Conservation (phyloP, 2,888 invertebrate genomes). For the Drosophila conformis region DNA sequence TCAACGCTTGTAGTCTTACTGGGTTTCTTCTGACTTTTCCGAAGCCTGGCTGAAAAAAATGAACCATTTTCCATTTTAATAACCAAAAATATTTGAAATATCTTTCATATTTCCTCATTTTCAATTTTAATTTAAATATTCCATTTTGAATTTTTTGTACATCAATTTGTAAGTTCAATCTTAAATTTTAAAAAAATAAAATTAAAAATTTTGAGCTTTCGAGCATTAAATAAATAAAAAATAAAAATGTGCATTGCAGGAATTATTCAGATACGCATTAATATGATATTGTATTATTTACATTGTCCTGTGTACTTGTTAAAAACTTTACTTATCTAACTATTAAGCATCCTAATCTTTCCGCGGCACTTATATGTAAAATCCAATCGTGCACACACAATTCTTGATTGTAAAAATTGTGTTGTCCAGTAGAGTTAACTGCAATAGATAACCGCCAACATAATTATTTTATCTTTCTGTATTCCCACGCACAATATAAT, state of each 20-base stretch:
- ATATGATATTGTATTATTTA: not conserved
- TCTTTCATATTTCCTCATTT: not conserved
- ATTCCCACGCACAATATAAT: slow-evolving; percentile 54
- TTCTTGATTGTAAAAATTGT: not conserved
- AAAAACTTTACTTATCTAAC: not conserved
- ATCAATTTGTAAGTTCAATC: not conserved
- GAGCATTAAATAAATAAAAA: not conserved
- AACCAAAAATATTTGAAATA: not conserved
- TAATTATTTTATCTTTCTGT: not conserved
- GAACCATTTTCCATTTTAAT: not conserved
- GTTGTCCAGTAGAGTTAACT: not conserved
- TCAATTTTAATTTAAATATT: not conserved
- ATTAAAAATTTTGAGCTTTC: not conserved
- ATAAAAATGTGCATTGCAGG: not conserved
- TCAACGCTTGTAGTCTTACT: not conserved
- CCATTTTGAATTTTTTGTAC: not conserved
- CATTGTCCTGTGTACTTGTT: not conserved
- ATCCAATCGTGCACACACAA: not conserved
- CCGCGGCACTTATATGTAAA: not conserved
- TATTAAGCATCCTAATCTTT: not conserved
- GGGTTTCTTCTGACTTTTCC: not conserved
- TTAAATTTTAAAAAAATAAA: not conserved
- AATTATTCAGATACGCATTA: not conserved
- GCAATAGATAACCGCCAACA: slow-evolving; percentile 10
- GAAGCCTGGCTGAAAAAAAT: not conserved